Percentiles rank a stretch among this genome's conserved stretches.
These are phyloP conservation scores for Ornithoptera alexandrae DNA, from an alignment of 2,888 invertebrate genomes.

Conservation along the genomic window DNA sequence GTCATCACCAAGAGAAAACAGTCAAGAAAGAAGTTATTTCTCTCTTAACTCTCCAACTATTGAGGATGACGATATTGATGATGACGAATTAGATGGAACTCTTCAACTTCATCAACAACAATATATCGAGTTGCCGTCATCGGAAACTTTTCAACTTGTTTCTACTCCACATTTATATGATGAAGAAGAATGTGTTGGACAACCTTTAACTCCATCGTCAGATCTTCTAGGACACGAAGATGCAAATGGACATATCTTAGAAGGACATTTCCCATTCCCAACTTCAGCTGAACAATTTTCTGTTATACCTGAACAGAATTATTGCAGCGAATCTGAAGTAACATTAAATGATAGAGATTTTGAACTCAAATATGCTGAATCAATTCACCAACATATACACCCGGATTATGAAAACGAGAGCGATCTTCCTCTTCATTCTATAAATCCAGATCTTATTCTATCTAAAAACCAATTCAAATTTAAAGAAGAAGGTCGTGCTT, in stretches of 20 bases:
- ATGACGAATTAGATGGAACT: conserved; percentile 69
- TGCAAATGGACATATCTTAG: conserved; percentile 71
- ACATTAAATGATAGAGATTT: conserved; percentile 63
- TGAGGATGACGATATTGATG: conserved; percentile 71
- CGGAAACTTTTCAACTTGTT: conserved; percentile 83
- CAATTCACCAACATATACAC: conserved; percentile 59
- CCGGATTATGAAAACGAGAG: conserved; percentile 48
- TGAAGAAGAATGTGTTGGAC: conserved; percentile 80
- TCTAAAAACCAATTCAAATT: conserved; percentile 58
- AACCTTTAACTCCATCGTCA: conserved; percentile 76
- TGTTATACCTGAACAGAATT: conserved; percentile 72
- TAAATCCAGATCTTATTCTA: conserved; percentile 61
- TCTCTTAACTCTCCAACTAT: conserved; percentile 68
- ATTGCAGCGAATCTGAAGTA: conserved; percentile 66
- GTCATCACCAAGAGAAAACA: conserved; percentile 73
- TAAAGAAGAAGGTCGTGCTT: conserved; percentile 61
- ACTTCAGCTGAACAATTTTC: conserved; percentile 75
- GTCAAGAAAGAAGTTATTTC: conserved; percentile 75
- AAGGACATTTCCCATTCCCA: conserved; percentile 74
- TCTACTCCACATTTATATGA: conserved; percentile 80
- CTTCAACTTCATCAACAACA: conserved; percentile 65
- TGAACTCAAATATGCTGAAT: conserved; percentile 73
- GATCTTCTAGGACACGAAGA: conserved; percentile 74
- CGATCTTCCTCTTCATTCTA: conserved; percentile 51
- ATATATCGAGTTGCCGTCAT: conserved; percentile 80